These are phyloP conservation scores for Rhopalosiphum maidis DNA, from an alignment of 1,140 invertebrate genomes.

Conservation along the genomic window DNA sequence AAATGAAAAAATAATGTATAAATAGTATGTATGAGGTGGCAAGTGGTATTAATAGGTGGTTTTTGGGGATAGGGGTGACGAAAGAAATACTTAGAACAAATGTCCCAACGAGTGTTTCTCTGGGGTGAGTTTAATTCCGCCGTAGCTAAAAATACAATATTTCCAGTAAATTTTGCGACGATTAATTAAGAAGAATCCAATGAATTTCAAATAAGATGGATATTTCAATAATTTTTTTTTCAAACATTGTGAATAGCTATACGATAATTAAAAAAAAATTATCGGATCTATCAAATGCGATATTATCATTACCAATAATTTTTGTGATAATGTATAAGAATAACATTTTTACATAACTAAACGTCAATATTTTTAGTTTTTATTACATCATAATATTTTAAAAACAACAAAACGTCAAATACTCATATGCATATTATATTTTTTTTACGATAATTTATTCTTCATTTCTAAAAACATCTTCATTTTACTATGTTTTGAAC, in stretches of 20 bases:
- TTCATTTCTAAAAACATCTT: neutral
- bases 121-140: neutral
- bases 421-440: neutral
- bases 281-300: neutral
- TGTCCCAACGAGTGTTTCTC: neutral
- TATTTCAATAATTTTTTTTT: neutral
- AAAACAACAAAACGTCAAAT: neutral
- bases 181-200: neutral
- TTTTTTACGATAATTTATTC: neutral
- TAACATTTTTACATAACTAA: neutral
- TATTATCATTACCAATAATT: neutral
- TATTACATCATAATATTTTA: neutral
- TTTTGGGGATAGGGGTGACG: neutral
- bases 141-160: neutral
- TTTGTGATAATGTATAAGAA: neutral
- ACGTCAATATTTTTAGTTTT: neutral
- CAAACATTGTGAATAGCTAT: neutral
- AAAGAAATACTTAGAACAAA: neutral
- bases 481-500: neutral
- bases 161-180: neutral
- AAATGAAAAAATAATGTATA: too few species aligned
- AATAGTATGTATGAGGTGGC: neutral
- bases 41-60: neutral
- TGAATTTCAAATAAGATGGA: neutral
- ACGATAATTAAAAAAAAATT: neutral